phyloP scores from a whole-genome alignment of 2,888 invertebrate species.

The Caenorhabditis panamensis region DNA sequence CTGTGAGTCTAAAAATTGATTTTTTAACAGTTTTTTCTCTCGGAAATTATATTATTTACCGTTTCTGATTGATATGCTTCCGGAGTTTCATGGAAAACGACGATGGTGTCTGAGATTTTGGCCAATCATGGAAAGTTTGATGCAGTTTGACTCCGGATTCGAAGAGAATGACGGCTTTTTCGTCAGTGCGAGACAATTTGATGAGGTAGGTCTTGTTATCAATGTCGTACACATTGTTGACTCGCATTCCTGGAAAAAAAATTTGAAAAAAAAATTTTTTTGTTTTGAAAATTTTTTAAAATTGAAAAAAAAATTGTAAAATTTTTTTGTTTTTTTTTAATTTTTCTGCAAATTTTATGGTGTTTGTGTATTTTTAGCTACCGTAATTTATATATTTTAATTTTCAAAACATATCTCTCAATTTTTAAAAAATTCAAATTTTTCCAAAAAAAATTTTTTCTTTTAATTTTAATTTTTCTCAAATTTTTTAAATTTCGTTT shows the following conservation, averaged over 20 bases:
- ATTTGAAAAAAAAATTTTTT: neutral
- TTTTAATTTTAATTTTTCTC: neutral
- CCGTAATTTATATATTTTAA: too few relatives aligned
- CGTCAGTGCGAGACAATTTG: slow-evolving; percentile 87
- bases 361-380: too few relatives aligned
- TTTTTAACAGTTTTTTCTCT: neutral
- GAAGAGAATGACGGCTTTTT: slow-evolving; percentile 90
- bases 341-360: neutral
- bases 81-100: slow-evolving; percentile 93
- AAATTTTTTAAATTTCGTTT: neutral
- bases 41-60: slow-evolving; percentile 81
- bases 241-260: slow-evolving; percentile 87
- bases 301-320: neutral
- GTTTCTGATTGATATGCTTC: slow-evolving; percentile 96
- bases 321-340: neutral
- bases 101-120: slow-evolving; percentile 88
- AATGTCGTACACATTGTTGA: slow-evolving; percentile 97
- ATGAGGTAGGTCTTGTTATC: slow-evolving; percentile 97
- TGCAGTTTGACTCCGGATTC: slow-evolving; percentile 97
- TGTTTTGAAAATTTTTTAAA: slow-evolving; percentile 4
- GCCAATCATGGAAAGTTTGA: slow-evolving; percentile 97
- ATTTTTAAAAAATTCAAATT: too few relatives aligned
- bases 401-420: too few relatives aligned
- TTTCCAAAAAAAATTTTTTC: too few relatives aligned
- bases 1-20: slow-evolving; percentile 47